Evolutionary conservation across 2,888 invertebrate genomes (phyloP), one percentile per base, ranked within the genome.

Genomic region (Lepeophtheirus nordmannii): DNA sequence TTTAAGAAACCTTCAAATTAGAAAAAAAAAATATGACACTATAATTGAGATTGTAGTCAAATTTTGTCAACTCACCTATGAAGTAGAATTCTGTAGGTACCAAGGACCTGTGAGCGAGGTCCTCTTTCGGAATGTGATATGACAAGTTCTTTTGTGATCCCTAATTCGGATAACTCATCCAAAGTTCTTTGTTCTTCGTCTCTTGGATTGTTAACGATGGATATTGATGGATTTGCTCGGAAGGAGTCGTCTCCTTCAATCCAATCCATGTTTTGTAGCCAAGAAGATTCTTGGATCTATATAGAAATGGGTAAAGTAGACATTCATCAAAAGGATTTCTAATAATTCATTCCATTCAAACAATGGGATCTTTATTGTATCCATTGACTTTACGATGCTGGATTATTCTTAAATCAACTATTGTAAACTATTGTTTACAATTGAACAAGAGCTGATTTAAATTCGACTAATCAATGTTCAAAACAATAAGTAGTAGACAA

Each of bases 21-120:
- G n/a, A 17, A 46, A n/a, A 8, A 17, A 46, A 46, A 46, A 17
- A 46, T 46, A 46, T 5, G 14, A 5, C 8, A 46, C 17, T 3
- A 5, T 5, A 46, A 17, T 46, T 5, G 17, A 46, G 5, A 5
- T n/a, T 5, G 8, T 5, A 8, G 1, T 46, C 14, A 17, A n/a
- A 46, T 1, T 46, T 46, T 46, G 53, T 46, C 8, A 5, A 12
- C 40, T 56, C 46, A 53, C 38, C 69, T 76, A 73, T 83, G 82
- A 68, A 85, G 77, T 41, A 85, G 77, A 68, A 86, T 85, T 58
- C 85, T 77, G 74, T 85, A 86, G 60, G 83, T 82, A 14, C 85
- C 85, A 62, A 83, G 82, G 57, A 85, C 78, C 69, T 82, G 80
- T 71, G 82, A 83, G 62, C 82, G 76, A 1, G 83, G 82, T 40